A percentile compares a stretch with the other conserved stretches of the same genome.
These are phyloP conservation scores for Paramormyrops hopkinsi DNA, from an alignment of 2,797 vertebrate genomes.

Conservation along the genomic window DNA sequence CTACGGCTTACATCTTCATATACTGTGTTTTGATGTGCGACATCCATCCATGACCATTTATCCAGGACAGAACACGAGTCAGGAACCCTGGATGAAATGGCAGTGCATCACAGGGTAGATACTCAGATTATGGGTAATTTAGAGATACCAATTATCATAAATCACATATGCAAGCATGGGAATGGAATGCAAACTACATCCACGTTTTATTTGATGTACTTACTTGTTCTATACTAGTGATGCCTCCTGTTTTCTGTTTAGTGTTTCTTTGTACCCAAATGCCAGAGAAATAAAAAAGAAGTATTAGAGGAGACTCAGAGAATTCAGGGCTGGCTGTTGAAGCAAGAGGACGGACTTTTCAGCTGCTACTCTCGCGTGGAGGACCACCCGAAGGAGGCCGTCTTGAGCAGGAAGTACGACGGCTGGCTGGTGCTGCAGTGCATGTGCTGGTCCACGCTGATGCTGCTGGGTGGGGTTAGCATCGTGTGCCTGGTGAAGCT, in stretches of 20 bases:
- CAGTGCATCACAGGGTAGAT: neutral
- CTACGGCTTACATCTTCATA: neutral
- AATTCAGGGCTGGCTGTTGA: conserved; percentile 55
- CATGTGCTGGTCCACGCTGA: conserved; percentile 70
- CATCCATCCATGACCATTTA: neutral
- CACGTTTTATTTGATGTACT: neutral
- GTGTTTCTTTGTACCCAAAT: conserved; percentile 78
- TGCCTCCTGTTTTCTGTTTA: conserved; percentile 36
- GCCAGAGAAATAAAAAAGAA: conserved; percentile 53
- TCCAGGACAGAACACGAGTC: neutral
- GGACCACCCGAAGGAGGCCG: conserved; percentile 49
- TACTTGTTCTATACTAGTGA: neutral
- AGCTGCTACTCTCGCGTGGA: conserved; percentile 52
- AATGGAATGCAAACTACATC: neutral
- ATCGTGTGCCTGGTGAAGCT: conserved; percentile 71
- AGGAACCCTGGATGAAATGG: neutral
- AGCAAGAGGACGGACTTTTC: conserved; percentile 37
- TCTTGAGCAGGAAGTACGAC: conserved; percentile 59
- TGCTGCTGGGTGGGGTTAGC: conserved; percentile 64
- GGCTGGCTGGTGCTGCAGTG: conserved; percentile 50
- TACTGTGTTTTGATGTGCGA: neutral
- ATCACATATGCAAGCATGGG: neutral
- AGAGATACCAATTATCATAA: neutral
- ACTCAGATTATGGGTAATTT: neutral
- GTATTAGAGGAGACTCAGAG: conserved; percentile 53